phyloP scores from a whole-genome alignment of 2,797 vertebrate species.

The Morus bassanus region DNA sequence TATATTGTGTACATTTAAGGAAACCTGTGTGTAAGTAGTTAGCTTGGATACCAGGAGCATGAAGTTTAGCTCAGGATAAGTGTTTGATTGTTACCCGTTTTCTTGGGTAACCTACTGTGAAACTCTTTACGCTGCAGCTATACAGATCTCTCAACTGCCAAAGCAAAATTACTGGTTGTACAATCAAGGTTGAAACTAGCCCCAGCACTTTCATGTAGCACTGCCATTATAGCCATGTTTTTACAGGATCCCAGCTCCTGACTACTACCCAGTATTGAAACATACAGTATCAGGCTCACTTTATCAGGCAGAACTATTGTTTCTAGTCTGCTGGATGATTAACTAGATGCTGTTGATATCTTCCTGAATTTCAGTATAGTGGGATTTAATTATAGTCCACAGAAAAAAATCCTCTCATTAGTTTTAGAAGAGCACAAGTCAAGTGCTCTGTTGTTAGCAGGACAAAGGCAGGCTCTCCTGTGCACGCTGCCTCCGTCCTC shows the following conservation, averaged over 20 bases:
- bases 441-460: background rate
- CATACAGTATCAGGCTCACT: background rate
- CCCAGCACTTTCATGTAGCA: background rate
- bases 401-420: background rate
- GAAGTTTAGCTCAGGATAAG: accelerated
- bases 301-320: background rate
- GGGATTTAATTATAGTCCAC: background rate
- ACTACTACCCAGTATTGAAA: background rate
- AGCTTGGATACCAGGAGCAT: background rate
- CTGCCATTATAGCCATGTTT: background rate
- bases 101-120: background rate
- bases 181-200: background rate
- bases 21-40: background rate
- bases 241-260: background rate
- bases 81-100: background rate
- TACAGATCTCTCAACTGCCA: background rate
- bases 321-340: background rate
- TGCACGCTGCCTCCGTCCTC: accelerated
- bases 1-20: background rate
- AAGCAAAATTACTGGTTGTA: background rate
- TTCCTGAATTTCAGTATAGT: background rate
- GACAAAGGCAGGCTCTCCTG: background rate
- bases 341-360: background rate
- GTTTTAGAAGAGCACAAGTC: background rate
- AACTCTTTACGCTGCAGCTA: background rate